Conservation (phyloP, 2,797 vertebrate species). For the Malacoraja senta region DNA sequence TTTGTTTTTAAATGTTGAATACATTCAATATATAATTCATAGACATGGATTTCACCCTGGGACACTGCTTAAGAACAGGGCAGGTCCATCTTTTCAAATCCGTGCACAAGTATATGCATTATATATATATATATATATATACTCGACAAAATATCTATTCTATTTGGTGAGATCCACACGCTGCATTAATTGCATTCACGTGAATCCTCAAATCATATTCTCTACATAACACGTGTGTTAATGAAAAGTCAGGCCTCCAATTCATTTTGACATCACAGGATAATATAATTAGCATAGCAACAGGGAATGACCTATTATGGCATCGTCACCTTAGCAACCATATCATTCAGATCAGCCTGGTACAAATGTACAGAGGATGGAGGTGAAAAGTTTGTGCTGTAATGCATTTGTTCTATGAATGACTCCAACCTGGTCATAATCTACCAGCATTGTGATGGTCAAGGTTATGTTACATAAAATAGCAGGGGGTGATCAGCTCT, state of each 20-base stretch:
- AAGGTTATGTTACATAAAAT: not conserved
- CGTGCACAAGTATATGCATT: not conserved
- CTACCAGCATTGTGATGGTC: constrained; percentile 11
- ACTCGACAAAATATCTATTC: not conserved
- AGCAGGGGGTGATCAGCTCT: not conserved
- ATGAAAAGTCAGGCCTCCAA: not conserved
- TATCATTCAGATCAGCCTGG: not conserved
- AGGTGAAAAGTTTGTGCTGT: not conserved
- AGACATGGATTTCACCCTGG: no score
- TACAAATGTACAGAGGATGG: not conserved
- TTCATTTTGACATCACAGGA: constrained; percentile 26
- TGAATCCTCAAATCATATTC: not conserved
- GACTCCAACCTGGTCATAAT: constrained; percentile 8
- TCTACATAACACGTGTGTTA: not conserved
- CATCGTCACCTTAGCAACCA: constrained; percentile 30
- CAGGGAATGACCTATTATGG: constrained; percentile 34
- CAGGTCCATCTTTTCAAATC: not conserved
- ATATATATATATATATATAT: not conserved
- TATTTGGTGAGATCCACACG: not conserved
- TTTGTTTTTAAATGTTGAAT: not conserved
- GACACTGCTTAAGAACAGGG: not conserved
- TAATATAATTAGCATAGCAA: constrained; percentile 30
- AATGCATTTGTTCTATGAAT: constrained; percentile 9
- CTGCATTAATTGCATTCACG: not conserved
- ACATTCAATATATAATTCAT: not conserved